Evolutionary conservation across 2,113 vertebrate genomes (phyloP).

Genomic region (Neolamprologus hecqui): DNA sequence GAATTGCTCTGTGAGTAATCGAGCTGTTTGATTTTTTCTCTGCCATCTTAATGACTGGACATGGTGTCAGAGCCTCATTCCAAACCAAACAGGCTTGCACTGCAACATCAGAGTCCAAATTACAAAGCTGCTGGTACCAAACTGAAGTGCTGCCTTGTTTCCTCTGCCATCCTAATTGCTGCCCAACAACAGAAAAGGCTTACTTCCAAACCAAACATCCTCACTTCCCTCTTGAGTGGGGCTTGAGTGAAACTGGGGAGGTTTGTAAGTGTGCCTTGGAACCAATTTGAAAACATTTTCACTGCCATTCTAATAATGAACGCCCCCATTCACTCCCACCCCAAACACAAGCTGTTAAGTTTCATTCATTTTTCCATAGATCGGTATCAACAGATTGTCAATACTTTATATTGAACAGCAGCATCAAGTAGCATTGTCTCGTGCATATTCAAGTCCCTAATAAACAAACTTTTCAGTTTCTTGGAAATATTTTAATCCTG

Average conservation of each 20-base stretch:
- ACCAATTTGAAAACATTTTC: background rate
- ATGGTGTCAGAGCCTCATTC: background rate
- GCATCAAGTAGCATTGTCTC: background rate
- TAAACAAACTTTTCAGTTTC: background rate
- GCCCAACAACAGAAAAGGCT: background rate
- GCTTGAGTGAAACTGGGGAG: background rate
- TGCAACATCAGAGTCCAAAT: constrained; percentile 4
- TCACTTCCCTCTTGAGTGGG: background rate
- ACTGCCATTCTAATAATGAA: background rate
- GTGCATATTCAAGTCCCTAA: background rate
- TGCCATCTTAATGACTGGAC: background rate
- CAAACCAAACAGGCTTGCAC: background rate
- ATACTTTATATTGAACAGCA: background rate
- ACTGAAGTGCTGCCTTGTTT: background rate
- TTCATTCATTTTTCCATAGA: background rate
- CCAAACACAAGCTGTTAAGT: constrained; percentile 3
- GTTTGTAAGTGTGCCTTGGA: background rate
- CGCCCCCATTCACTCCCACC: background rate
- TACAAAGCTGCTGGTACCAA: constrained; percentile 6
- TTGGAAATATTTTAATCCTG: background rate
- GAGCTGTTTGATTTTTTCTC: background rate
- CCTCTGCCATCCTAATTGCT: background rate
- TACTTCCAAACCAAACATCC: constrained; percentile 17
- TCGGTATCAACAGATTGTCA: background rate
- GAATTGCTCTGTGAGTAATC: background rate